Percentiles rank a stretch among this genome's conserved stretches.
phyloP scores from a whole-genome alignment of 2,113 vertebrate genomes.

The Centropus bengalensis region DNA sequence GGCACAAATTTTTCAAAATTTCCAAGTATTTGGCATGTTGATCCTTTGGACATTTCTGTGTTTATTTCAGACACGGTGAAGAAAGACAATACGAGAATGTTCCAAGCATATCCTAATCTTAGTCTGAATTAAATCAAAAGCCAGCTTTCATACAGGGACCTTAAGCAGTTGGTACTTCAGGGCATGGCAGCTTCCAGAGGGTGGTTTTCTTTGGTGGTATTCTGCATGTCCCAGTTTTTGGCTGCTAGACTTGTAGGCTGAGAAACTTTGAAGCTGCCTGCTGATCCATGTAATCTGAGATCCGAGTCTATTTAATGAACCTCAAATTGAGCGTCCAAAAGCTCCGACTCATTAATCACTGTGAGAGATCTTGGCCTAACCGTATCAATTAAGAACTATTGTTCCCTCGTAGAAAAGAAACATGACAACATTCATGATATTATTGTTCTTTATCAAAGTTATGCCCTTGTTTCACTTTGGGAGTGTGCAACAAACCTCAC shows the following conservation, averaged over 20 bases:
- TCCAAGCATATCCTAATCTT: background rate
- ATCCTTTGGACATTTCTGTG: background rate
- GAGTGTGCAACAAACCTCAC: background rate
- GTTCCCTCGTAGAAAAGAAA: background rate
- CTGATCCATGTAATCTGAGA: background rate
- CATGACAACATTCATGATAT: background rate
- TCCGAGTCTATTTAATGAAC: background rate
- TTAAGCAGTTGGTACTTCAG: background rate
- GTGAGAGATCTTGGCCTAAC: background rate
- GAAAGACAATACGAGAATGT: background rate
- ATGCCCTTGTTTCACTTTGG: background rate
- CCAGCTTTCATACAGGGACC: background rate
- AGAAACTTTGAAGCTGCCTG: background rate
- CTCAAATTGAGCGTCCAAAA: constrained; percentile 29
- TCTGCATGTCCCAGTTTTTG: background rate
- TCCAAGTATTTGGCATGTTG: background rate
- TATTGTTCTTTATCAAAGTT: background rate
- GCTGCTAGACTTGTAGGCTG: background rate
- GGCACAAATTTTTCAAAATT: background rate
- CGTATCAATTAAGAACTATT: background rate
- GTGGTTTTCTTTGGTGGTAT: background rate
- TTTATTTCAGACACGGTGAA: background rate
- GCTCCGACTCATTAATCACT: background rate
- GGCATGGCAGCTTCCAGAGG: background rate
- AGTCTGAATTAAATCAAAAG: background rate